Evolutionary conservation across 1,140 invertebrate species (phyloP).

Genomic region (Drosophila erecta): DNA sequence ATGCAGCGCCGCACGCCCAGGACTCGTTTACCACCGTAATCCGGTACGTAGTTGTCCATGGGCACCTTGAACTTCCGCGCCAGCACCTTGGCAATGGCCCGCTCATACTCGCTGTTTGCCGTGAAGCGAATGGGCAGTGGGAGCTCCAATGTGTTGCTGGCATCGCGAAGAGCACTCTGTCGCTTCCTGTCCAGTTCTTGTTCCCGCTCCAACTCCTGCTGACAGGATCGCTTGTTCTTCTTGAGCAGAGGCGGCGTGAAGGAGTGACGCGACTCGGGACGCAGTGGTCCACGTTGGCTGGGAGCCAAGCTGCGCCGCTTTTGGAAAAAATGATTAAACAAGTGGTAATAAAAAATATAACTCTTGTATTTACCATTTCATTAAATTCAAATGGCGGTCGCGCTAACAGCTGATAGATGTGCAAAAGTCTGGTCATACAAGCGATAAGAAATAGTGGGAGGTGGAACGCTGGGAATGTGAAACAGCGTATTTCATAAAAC

Average conservation of each 20-base stretch:
- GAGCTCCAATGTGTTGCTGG: slow-evolving; percentile 25
- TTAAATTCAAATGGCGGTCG: slow-evolving; percentile 4
- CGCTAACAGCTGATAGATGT: slow-evolving; percentile 20
- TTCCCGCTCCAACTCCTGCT: slow-evolving; percentile 58
- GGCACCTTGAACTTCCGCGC: slow-evolving; percentile 98
- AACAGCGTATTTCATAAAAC: too few relatives aligned
- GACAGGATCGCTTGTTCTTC: slow-evolving; percentile 69
- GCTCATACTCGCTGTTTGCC: slow-evolving; percentile 86
- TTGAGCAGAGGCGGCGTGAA: slow-evolving; percentile 73
- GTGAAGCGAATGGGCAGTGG: slow-evolving; percentile 55
- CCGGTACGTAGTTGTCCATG: slow-evolving; percentile 94
- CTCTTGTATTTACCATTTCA: slow-evolving; percentile 51
- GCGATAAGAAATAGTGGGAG: neutral
- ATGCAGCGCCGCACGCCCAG: slow-evolving; percentile 91
- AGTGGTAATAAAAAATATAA: neutral
- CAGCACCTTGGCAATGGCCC: slow-evolving; percentile 91
- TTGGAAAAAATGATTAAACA: neutral
- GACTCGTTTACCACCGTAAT: slow-evolving; percentile 86
- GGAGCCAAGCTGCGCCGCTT: slow-evolving; percentile 78
- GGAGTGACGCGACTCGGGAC: slow-evolving; percentile 36
- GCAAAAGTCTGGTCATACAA: slow-evolving; percentile 8
- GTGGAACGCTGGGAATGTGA: too few relatives aligned
- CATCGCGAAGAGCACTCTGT: slow-evolving; percentile 24
- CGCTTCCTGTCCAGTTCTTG: slow-evolving; percentile 48
- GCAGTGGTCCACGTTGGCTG: slow-evolving; percentile 57